Percentiles rank a stretch among this genome's conserved stretches.
Evolutionary conservation across 1,140 invertebrate genomes (phyloP).

Genomic region (Andrena cerasifolii): DNA sequence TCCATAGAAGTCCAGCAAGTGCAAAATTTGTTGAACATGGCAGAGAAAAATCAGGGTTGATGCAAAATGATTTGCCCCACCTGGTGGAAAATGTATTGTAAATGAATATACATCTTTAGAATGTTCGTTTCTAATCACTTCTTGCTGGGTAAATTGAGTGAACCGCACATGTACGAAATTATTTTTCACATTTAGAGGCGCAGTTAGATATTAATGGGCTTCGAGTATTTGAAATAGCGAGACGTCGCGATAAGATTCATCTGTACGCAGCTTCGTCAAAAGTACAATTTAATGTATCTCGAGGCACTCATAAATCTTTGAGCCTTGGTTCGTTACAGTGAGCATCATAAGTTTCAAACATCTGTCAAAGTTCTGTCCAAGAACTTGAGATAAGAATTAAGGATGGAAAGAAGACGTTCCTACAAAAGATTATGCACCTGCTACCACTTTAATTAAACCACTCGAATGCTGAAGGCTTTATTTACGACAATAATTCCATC

Average conservation of each 20-base stretch:
- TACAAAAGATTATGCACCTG: slow-evolving; percentile 26
- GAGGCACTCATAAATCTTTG: background rate
- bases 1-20: slow-evolving; percentile 58
- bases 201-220: too few species aligned
- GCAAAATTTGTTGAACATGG: slow-evolving; percentile 50
- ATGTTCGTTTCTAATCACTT: too few species aligned
- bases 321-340: background rate
- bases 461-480: background rate
- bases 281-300: too few species aligned
- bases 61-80: background rate
- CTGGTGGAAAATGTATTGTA: background rate
- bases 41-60: slow-evolving; percentile 50
- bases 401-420: too few species aligned
- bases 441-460: slow-evolving; percentile 36
- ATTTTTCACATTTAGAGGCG: too few species aligned
- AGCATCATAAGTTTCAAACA: slow-evolving; percentile 2
- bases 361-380: background rate
- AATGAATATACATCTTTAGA: too few species aligned
- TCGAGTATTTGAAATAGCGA: too few species aligned
- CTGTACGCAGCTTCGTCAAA: too few species aligned
- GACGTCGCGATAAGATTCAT: too few species aligned
- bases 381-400: background rate
- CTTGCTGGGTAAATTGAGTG: too few species aligned
- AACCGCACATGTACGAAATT: too few species aligned
- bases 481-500: slow-evolving; percentile 2